These are phyloP conservation scores for Hirtodrosophila confusa DNA, from an alignment of 2,888 invertebrate species.

Conservation along the genomic window DNA sequence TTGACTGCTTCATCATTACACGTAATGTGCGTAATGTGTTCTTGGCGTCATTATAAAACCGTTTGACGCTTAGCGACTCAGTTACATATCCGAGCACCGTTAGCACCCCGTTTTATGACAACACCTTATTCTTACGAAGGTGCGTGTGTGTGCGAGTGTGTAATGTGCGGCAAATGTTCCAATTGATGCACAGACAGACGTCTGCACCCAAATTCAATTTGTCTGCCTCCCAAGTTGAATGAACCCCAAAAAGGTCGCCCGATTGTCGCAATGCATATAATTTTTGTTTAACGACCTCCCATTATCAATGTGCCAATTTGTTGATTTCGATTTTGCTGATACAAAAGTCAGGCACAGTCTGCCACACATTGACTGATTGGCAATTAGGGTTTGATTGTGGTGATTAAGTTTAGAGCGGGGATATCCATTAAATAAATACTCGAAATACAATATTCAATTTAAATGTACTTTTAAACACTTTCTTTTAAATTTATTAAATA, in stretches of 20 bases:
- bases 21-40: constrained; percentile 51
- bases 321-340: constrained; percentile 9
- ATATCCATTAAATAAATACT: too few relatives aligned
- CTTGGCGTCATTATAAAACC: constrained; percentile 57
- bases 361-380: constrained; percentile 39
- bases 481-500: too few relatives aligned
- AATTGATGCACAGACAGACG: constrained; percentile 48
- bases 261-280: constrained; percentile 46
- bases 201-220: constrained; percentile 65
- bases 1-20: constrained; percentile 43
- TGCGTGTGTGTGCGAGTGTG: constrained; percentile 23
- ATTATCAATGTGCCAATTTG: constrained; percentile 18
- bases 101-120: constrained; percentile 59
- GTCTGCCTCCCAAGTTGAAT: constrained; percentile 61
- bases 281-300: constrained; percentile 8
- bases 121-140: constrained; percentile 38
- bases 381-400: constrained; percentile 30
- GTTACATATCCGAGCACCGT: constrained; percentile 65
- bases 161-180: constrained; percentile 30
- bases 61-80: constrained; percentile 61
- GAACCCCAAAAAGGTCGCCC: constrained; percentile 61
- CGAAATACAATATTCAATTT: too few relatives aligned
- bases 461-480: too few relatives aligned
- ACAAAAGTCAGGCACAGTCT: constrained; percentile 1
- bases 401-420: neutral